Evolutionary conservation across 2,888 invertebrate genomes (phyloP), one percentile per base, ranked within the genome.

Genomic region (Malachius bipustulatus): DNA sequence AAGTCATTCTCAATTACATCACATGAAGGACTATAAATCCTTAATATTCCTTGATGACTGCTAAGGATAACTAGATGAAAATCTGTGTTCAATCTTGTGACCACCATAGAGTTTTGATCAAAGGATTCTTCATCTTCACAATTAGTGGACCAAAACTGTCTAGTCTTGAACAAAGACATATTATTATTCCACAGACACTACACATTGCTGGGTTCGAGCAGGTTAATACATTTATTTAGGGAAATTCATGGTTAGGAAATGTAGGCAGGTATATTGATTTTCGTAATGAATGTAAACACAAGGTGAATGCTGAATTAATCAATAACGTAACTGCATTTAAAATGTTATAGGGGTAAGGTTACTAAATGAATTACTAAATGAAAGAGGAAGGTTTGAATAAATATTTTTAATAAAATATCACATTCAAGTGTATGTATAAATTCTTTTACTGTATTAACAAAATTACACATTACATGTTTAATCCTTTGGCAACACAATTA

Each of bases 131-230:
- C 66, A 30, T 65, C 63, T 11, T 75, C 77, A 51, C 78, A 81
- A 33, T 73, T 69, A 9, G 80, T 77, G 11, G 77, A 71, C 91
- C 94, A 96, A 77, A 88, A 87, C 50, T 82, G 82, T 53, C 85
- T 76, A 6, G 82, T 75, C 69, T 88, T 90, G 57, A 96, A 96
- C 50, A 96, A 66, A 2, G 94, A 94, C 96, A 96, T 96, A 43
- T 37, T 54, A 6, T 8, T 19, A 8, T 32, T 36, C 4, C 29
- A 28, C 29, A 10, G 11, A 9, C 10, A 6, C 29, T 28, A 4
- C 11, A 11, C 29, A 19, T n/a, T 8, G n/a, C 6, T n/a, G 6
- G 6, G 6, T n/a, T 8, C n/a, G 6, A 19, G 6, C 6, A 8
- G 24, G n/a, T 8, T 19, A 19, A 19, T 19, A 19, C 24, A 19